Base-by-base conservation (phyloP, 1,140 invertebrate species). In the Micrasema minimum region DNA sequence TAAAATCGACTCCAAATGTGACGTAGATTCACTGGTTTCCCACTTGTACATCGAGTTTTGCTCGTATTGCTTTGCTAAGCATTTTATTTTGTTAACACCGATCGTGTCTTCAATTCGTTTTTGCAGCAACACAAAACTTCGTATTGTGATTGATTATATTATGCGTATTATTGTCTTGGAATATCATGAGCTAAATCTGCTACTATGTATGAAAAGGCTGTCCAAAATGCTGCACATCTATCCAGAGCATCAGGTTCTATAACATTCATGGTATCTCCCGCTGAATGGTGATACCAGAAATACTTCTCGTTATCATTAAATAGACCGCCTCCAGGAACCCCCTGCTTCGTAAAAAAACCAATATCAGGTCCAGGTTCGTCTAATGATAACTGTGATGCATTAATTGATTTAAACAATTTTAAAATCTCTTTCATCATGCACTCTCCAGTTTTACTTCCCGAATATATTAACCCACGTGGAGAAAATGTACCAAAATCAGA, bases 401-500 rank as follows among this genome's bases (percentile, higher is more conserved):
- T 77, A 11, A 77, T 62, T 31, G 65, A 37, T 7, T 35, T 50
- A 69, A 77, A 76, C 11, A 77, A 87, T 86, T 83, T 85, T 35
- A 89, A 68, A 55, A 90, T 82, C 79, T 86, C 85, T 75, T 85
- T 61, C 5, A 91, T 76, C 45, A 91, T 85, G 73, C 89, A 90
- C 35, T 79, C 78, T 6, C 87, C 87, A 59, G 83, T 72, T 7
- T 82, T 64, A 5, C 78, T 81, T 3, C 87, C 89, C 35, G 79
- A 78, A 75, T 87, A 87, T 46, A 81, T 78, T 4, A 91, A 74
- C 12, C 90, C 90, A 3, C 82, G 61, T 1, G 92, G 92, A 14
- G 77, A 83, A 76, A 93, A 94, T 2, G 91, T 92, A 23, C 92
- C 92, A 38, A 82, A 80, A 80, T 94, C 92, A 2, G 91, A 92